Evolutionary conservation across 2,113 vertebrate species (phyloP).

Genomic region (Lophura nycthemera): DNA sequence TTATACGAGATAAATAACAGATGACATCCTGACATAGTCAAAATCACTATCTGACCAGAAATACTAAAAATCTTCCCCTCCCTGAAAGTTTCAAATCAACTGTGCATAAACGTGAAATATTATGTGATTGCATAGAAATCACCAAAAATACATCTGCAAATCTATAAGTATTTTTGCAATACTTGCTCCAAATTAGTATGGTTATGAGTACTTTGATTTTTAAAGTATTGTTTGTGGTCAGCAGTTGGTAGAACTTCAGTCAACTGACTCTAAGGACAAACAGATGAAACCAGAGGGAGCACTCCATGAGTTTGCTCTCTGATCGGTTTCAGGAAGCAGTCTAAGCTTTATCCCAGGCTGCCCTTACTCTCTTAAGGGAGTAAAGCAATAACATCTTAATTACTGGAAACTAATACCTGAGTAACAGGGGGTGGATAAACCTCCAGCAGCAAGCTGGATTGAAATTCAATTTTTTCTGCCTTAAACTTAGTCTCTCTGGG

Average conservation of each 20-base stretch:
- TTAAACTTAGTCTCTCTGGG: background rate
- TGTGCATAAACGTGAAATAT: background rate
- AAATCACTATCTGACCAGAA: background rate
- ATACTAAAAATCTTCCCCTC: background rate
- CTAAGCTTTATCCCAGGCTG: background rate
- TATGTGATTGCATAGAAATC: background rate
- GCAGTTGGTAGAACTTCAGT: background rate
- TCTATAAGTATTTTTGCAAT: background rate
- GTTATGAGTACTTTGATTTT: background rate
- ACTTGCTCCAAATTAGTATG: background rate
- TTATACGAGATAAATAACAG: background rate
- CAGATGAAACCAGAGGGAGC: background rate
- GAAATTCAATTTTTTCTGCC: background rate
- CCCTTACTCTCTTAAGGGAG: background rate
- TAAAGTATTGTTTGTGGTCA: background rate
- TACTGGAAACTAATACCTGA: background rate
- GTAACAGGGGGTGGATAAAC: background rate
- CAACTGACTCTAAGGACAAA: background rate
- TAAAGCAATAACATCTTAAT: background rate
- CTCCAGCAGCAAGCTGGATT: background rate
- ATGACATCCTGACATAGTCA: background rate
- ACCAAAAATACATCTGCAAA: background rate
- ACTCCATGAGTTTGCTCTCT: background rate
- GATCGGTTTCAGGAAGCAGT: background rate
- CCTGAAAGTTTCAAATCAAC: background rate